These are phyloP conservation scores for Megaptera novaeangliae DNA, from an alignment of 2,113 vertebrate species.

Conservation along the genomic window DNA sequence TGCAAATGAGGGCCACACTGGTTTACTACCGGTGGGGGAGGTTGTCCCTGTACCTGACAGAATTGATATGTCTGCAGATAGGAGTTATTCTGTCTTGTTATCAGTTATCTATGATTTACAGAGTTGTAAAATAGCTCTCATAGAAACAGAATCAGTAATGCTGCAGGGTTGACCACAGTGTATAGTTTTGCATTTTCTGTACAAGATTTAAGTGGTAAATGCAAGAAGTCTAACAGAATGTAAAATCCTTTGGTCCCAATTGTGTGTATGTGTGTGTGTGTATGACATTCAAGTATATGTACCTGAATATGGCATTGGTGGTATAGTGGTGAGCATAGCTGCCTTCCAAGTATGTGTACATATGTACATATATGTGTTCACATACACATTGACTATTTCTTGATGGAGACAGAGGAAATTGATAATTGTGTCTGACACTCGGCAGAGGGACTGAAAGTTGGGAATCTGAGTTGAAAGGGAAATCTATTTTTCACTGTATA, in stretches of 20 bases:
- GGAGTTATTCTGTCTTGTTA: neutral
- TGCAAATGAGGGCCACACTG: neutral
- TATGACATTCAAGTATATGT: neutral
- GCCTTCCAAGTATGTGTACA: slow-evolving; percentile 71
- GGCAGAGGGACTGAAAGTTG: neutral
- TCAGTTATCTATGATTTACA: neutral
- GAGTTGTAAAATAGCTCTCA: neutral
- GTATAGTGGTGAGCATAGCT: slow-evolving; percentile 84
- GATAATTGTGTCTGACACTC: neutral
- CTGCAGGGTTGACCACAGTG: neutral
- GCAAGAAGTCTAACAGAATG: neutral
- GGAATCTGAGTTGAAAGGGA: neutral
- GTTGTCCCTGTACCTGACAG: neutral
- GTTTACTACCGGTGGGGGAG: neutral
- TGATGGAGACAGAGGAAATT: neutral
- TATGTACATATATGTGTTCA: neutral
- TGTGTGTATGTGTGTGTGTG: neutral
- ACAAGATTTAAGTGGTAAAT: neutral
- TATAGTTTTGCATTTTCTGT: neutral
- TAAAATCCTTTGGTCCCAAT: neutral
- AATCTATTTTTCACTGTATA: neutral
- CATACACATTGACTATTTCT: neutral
- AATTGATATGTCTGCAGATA: neutral
- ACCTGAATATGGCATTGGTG: slow-evolving; percentile 65
- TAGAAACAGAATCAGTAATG: neutral